Conservation (phyloP, 2,797 vertebrate genomes). For the Bryconaethiops microstoma region DNA sequence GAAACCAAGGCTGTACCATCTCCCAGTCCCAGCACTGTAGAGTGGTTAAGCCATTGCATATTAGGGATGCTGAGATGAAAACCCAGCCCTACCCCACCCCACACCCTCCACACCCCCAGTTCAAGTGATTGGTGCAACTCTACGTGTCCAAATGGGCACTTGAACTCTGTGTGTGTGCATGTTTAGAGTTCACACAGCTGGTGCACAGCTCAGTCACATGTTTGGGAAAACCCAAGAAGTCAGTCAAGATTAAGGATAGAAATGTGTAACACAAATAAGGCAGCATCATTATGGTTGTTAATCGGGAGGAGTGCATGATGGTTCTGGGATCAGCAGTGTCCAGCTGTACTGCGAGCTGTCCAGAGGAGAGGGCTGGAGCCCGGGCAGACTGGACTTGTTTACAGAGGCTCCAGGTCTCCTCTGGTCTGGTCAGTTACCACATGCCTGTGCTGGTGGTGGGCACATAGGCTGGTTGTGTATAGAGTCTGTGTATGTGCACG, state of each 20-base stretch:
- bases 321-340: conserved; percentile 50
- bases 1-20: conserved; percentile 33
- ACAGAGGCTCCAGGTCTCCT: conserved; percentile 22
- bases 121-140: conserved; percentile 25
- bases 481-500: conserved; percentile 22
- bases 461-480: conserved; percentile 16
- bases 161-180: conserved; percentile 53
- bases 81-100: neutral
- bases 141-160: conserved; percentile 35
- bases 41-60: conserved; percentile 55
- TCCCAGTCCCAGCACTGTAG: conserved; percentile 19
- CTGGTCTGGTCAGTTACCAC: conserved; percentile 10
- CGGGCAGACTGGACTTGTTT: conserved; percentile 61
- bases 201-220: conserved; percentile 54
- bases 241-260: conserved; percentile 56
- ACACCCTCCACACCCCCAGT: neutral
- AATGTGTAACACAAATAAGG: conserved; percentile 75
- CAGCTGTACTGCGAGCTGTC: conserved; percentile 23
- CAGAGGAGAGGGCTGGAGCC: conserved; percentile 44
- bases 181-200: conserved; percentile 52
- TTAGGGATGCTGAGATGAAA: conserved; percentile 25
- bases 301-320: conserved; percentile 33
- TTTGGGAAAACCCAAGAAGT: conserved; percentile 42
- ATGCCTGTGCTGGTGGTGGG: conserved; percentile 35
- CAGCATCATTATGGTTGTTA: conserved; percentile 70